Percentiles rank a stretch among this genome's conserved stretches.
These are phyloP conservation scores for Aphrocallistes beatrix DNA, from an alignment of 37 sponge, comb jelly and placozoan species.

Conservation along the genomic window DNA sequence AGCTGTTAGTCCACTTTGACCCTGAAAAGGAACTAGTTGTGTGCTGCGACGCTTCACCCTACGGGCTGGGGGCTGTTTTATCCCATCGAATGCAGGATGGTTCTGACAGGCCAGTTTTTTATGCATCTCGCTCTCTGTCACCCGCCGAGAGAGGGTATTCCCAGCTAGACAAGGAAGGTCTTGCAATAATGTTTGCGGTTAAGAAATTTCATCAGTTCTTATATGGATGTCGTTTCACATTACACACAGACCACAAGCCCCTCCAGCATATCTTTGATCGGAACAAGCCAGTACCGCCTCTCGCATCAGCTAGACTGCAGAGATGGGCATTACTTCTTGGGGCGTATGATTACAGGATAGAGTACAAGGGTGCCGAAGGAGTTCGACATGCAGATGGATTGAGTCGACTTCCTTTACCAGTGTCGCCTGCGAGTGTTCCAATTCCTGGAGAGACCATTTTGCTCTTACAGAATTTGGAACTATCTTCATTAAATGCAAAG, in stretches of 20 bases:
- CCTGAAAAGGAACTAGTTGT: not conserved
- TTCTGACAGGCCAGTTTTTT: not conserved
- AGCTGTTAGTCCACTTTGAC: conserved; percentile 15
- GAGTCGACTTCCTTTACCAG: conserved; percentile 22
- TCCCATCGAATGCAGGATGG: not conserved
- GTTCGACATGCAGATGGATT: conserved; percentile 22
- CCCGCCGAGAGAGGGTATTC: conserved; percentile 15
- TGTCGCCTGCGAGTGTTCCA: not conserved
- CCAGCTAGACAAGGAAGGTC: conserved; percentile 23
- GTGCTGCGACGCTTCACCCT: not conserved
- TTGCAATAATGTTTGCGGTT: not conserved
- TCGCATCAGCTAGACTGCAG: conserved; percentile 19
- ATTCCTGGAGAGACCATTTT: conserved; percentile 1
- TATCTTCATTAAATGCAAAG: not conserved
- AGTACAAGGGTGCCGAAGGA: not conserved
- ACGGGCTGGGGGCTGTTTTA: conserved; percentile 19
- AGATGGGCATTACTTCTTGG: not conserved
- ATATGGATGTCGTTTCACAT: not conserved
- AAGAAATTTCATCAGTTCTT: conserved; percentile 4
- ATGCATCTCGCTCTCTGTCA: not conserved
- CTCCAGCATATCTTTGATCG: not conserved
- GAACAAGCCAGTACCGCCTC: not conserved
- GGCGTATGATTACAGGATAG: conserved; percentile 17
- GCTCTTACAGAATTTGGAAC: not conserved
- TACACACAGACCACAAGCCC: conserved; percentile 23